Conservation (phyloP, 53 echinoderm and acorn worm species). For the Arbacia lixula region DNA sequence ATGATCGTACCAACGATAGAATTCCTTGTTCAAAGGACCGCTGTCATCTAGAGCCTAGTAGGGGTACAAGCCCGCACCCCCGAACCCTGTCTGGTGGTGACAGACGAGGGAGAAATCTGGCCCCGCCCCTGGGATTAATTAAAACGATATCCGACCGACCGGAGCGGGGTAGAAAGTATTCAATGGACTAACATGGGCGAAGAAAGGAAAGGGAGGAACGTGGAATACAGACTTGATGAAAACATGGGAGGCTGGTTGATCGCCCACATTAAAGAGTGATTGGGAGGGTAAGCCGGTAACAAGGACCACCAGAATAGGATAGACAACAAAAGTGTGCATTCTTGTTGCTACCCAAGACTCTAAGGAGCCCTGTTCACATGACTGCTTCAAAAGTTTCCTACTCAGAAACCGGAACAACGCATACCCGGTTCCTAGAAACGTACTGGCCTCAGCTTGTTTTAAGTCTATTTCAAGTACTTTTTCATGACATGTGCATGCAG, state of each 20-base stretch:
- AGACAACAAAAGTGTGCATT: too few species aligned
- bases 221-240: constrained; percentile 29
- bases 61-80: background rate
- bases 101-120: constrained; percentile 2
- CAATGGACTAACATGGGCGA: background rate
- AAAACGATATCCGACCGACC: constrained; percentile 22
- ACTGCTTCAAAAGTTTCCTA: too few species aligned
- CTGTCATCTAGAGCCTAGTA: background rate
- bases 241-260: constrained; percentile 21
- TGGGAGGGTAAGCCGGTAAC: constrained; percentile 2
- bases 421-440: too few species aligned
- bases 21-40: too few species aligned
- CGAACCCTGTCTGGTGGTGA: constrained; percentile 1
- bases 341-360: too few species aligned
- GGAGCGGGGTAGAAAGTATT: too few species aligned
- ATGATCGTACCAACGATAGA: too few species aligned
- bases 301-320: constrained; percentile 9
- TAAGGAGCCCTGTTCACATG: too few species aligned
- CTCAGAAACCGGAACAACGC: too few species aligned
- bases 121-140: constrained; percentile 36
- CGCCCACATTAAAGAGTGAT: constrained; percentile 25
- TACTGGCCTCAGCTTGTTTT: too few species aligned
- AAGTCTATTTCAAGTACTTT: too few species aligned
- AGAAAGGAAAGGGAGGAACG: constrained; percentile 16
- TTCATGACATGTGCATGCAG: too few species aligned